phyloP scores from a whole-genome alignment of 1,140 invertebrate species.

The Hyphantria cunea region DNA sequence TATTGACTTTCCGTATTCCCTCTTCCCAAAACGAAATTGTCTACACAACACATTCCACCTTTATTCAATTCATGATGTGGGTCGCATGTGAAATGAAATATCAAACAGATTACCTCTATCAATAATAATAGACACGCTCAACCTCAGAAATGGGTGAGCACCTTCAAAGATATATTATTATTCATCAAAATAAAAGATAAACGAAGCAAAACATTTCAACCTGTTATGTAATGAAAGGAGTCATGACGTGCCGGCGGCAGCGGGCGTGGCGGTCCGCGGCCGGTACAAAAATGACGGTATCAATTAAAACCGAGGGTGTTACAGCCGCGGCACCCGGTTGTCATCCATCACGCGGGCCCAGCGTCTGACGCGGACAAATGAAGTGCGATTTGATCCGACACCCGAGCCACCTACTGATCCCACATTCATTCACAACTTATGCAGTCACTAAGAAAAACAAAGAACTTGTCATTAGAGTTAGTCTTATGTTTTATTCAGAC shows the following conservation, averaged over 20 bases:
- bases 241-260: slow-evolving; percentile 22
- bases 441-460: slow-evolving; percentile 74
- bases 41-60: slow-evolving; percentile 10
- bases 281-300: slow-evolving; percentile 68
- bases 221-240: slow-evolving; percentile 43
- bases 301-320: slow-evolving; percentile 69
- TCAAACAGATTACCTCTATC: slow-evolving; percentile 40
- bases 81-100: slow-evolving; percentile 36
- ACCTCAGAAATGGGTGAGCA: slow-evolving; percentile 23
- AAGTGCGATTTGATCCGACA: slow-evolving; percentile 75
- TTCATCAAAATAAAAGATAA: slow-evolving; percentile 26
- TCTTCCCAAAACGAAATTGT: slow-evolving; percentile 11
- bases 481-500: slow-evolving; percentile 78
- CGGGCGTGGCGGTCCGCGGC: slow-evolving; percentile 28
- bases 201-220: slow-evolving; percentile 6
- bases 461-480: slow-evolving; percentile 67
- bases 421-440: slow-evolving; percentile 76
- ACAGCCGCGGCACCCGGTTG: slow-evolving; percentile 41
- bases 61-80: slow-evolving; percentile 21
- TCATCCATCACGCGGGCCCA: slow-evolving; percentile 55
- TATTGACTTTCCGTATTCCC: background rate
- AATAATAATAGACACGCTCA: slow-evolving; percentile 42
- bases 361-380: slow-evolving; percentile 74
- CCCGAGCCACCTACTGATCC: slow-evolving; percentile 53
- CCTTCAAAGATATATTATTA: slow-evolving; percentile 17